Conservation (phyloP, 2,113 vertebrate genomes). For the Heliornis fulica region DNA sequence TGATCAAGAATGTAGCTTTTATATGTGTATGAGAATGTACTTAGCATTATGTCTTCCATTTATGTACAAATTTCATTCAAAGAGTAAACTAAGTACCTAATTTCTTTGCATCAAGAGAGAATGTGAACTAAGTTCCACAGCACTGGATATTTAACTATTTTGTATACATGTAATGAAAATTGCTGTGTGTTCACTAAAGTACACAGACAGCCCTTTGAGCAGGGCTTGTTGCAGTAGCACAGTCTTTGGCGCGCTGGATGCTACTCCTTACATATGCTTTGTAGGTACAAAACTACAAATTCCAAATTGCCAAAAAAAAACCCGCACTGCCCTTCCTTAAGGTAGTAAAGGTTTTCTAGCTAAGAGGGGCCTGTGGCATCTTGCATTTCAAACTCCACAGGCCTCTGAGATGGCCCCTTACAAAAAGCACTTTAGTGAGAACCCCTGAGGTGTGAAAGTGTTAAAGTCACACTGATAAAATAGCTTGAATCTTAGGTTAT, state of each 20-base stretch:
- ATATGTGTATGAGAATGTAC: not conserved
- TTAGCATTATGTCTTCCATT: not conserved
- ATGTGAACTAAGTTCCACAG: not conserved
- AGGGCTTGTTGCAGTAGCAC: not conserved
- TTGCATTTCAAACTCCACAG: not conserved
- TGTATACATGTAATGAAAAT: not conserved
- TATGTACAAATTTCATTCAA: not conserved
- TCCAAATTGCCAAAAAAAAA: not conserved
- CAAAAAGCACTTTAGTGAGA: not conserved
- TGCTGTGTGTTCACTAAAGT: not conserved
- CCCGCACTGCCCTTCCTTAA: not conserved
- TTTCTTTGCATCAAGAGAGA: not conserved
- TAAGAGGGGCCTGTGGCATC: not conserved
- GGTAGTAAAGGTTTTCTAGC: not conserved
- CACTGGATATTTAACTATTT: not conserved
- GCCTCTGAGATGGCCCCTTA: not conserved
- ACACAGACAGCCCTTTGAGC: not conserved
- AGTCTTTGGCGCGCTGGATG: not conserved
- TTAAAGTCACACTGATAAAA: too few relatives aligned
- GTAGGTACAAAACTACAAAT: not conserved
- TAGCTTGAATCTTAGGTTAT: too few relatives aligned
- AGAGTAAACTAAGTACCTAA: not conserved
- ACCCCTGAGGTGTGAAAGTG: not conserved
- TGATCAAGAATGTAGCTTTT: not conserved
- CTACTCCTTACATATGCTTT: not conserved